Percentiles rank a stretch among this genome's conserved stretches.
Conservation (phyloP, 2,888 invertebrate genomes). For the Schizotus pectinicornis region DNA sequence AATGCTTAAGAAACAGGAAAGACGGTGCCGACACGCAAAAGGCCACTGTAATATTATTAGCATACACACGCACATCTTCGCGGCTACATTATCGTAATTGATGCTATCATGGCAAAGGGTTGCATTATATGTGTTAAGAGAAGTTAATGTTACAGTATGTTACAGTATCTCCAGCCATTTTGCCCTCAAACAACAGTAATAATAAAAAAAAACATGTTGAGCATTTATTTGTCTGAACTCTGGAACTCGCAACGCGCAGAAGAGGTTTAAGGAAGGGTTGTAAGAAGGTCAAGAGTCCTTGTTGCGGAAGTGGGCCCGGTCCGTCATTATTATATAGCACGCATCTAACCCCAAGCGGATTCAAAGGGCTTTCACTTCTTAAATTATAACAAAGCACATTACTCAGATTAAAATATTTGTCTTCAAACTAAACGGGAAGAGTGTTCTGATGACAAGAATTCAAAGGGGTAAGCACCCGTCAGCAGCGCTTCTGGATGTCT, state of each 20-base stretch:
- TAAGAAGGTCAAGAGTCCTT: slow-evolving; percentile 36
- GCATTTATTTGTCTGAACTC: background rate
- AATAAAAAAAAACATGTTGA: background rate
- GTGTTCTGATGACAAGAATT: slow-evolving; percentile 16
- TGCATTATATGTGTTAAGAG: slow-evolving; percentile 8
- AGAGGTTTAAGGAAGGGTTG: slow-evolving; percentile 28
- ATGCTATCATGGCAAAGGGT: slow-evolving; percentile 2
- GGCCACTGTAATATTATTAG: slow-evolving; percentile 19
- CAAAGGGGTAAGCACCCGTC: slow-evolving; percentile 5
- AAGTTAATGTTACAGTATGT: too few species aligned
- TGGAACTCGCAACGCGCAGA: background rate
- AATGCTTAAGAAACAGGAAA: slow-evolving; percentile 3
- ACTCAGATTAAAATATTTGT: slow-evolving; percentile 29
- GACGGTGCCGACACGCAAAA: slow-evolving; percentile 8
- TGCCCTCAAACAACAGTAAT: too few species aligned
- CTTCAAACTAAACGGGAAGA: slow-evolving; percentile 23
- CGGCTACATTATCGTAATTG: slow-evolving; percentile 16
- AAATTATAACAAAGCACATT: slow-evolving; percentile 28
- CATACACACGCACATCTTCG: slow-evolving; percentile 9
- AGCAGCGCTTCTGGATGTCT: slow-evolving; percentile 20
- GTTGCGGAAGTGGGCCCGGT: slow-evolving; percentile 29
- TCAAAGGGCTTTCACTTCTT: slow-evolving; percentile 18
- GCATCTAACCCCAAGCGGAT: slow-evolving; percentile 17
- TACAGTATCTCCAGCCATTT: too few species aligned
- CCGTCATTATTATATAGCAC: slow-evolving; percentile 26